Conservation (phyloP, 2,888 invertebrate genomes). For the Pterobdella sp. region DNA sequence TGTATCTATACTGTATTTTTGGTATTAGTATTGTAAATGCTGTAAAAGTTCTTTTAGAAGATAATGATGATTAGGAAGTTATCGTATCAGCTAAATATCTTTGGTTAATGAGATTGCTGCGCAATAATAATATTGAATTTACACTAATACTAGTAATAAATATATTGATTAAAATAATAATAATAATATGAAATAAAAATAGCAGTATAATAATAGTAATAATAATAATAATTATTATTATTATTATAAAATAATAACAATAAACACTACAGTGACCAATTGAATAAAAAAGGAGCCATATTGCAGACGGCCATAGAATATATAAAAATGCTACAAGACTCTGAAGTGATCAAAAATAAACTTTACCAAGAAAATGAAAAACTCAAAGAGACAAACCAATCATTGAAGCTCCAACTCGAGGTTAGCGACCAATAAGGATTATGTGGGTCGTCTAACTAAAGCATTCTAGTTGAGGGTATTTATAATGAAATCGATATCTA, state of each 20-base stretch:
- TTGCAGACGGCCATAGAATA: slow-evolving; percentile 94
- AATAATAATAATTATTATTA: slow-evolving; percentile 16
- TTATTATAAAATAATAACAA: slow-evolving; percentile 10
- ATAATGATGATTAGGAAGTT: too few species aligned
- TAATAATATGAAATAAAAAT: background rate
- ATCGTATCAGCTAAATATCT: too few species aligned
- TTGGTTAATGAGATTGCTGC: too few species aligned
- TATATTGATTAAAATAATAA: background rate
- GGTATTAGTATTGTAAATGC: too few species aligned
- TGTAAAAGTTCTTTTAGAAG: too few species aligned
- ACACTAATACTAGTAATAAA: too few species aligned
- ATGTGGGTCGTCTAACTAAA: too few species aligned
- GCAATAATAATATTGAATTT: too few species aligned
- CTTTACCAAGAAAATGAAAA: slow-evolving; percentile 70
- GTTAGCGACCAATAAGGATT: too few species aligned
- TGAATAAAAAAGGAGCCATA: slow-evolving; percentile 70
- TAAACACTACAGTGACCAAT: slow-evolving; percentile 13
- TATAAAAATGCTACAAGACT: slow-evolving; percentile 70
- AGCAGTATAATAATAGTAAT: background rate
- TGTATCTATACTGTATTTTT: too few species aligned
- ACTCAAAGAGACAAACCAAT: slow-evolving; percentile 73
- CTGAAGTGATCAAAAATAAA: slow-evolving; percentile 66
- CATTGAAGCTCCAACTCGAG: slow-evolving; percentile 72
- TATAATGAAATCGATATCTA: too few species aligned
- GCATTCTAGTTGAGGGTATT: too few species aligned